phyloP scores from a whole-genome alignment of 2,888 invertebrate genomes.

The Ophioninae sp. region DNA sequence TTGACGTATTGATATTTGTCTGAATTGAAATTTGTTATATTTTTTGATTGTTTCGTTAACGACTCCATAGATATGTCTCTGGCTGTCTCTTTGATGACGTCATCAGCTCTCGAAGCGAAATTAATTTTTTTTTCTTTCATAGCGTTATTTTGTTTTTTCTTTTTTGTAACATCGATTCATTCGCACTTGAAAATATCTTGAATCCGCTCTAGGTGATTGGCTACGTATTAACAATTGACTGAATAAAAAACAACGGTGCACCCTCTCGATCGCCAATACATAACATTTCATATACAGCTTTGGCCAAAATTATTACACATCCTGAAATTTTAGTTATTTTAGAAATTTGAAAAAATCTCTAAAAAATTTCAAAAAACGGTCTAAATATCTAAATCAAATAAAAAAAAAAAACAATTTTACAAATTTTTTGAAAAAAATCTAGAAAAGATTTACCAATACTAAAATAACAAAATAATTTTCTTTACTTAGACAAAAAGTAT shows the following conservation, averaged over 20 bases:
- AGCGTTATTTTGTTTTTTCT: no score
- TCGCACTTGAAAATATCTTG: constrained; percentile 13
- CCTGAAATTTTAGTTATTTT: no score
- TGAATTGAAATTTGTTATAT: not conserved
- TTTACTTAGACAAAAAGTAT: no score
- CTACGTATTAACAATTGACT: constrained; percentile 44
- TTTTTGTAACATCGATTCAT: not conserved
- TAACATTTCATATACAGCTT: constrained; percentile 15
- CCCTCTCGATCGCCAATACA: constrained; percentile 15
- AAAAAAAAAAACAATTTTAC: no score
- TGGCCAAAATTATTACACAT: no score
- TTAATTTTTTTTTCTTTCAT: not conserved
- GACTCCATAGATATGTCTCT: not conserved
- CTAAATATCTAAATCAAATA: no score
- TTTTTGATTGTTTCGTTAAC: not conserved
- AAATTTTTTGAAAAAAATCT: no score
- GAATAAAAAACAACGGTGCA: constrained; percentile 24
- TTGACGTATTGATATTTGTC: not conserved
- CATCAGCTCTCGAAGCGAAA: not conserved
- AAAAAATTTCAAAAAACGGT: no score
- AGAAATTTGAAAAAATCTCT: no score
- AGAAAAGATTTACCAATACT: no score
- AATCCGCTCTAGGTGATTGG: not conserved
- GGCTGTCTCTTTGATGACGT: not conserved
- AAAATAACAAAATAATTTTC: no score